phyloP scores from a whole-genome alignment of 1,140 invertebrate species.

The Batillaria attramentaria region DNA sequence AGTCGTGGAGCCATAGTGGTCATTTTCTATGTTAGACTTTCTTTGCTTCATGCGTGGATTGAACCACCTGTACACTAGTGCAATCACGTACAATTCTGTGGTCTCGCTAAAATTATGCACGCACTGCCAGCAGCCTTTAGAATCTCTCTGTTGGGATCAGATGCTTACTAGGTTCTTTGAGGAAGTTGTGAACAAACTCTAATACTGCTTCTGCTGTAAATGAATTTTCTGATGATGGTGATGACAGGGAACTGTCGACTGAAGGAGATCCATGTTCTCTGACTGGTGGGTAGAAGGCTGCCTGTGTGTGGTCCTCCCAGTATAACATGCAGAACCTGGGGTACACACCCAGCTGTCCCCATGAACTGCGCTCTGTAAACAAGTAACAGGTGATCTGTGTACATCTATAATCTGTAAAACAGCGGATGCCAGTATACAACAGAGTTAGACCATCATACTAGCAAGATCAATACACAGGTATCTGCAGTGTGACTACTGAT shows the following conservation, averaged over 20 bases:
- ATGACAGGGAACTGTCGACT: neutral
- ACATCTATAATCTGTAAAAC: too few species aligned
- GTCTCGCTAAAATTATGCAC: too few species aligned
- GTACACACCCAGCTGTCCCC: conserved; percentile 6
- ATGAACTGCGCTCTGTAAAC: neutral
- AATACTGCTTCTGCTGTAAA: neutral
- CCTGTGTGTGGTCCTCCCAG: conserved; percentile 16
- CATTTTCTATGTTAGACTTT: too few species aligned
- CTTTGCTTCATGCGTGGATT: too few species aligned
- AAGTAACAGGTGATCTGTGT: too few species aligned
- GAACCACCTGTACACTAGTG: too few species aligned
- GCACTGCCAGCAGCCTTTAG: neutral
- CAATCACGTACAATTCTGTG: too few species aligned
- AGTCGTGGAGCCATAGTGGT: neutral
- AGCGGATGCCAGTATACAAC: too few species aligned
- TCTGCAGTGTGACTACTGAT: neutral
- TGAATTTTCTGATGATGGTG: neutral
- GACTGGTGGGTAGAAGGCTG: conserved; percentile 15
- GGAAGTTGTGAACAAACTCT: neutral
- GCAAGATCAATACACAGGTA: neutral
- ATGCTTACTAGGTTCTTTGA: neutral
- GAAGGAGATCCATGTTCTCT: neutral
- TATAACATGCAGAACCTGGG: conserved; percentile 15
- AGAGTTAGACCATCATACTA: neutral
- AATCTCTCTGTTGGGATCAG: conserved; percentile 14